Conservation (phyloP, 2,113 vertebrate genomes). For the Tor tambroides region DNA sequence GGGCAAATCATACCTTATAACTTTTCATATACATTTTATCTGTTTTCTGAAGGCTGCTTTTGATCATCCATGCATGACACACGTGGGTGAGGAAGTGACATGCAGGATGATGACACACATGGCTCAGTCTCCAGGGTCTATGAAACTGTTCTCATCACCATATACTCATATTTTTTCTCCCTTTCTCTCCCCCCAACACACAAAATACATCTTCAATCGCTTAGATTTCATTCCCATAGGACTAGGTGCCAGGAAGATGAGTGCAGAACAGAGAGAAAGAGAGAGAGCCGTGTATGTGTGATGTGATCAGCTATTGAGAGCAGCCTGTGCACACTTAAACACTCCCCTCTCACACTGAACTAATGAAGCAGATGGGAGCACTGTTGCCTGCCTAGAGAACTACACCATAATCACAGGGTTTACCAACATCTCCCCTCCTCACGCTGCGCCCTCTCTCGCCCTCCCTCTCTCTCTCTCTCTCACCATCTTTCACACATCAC, state of each 20-base stretch:
- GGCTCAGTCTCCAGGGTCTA: conserved; percentile 21
- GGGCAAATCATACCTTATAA: neutral
- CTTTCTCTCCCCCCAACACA: neutral
- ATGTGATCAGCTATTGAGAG: conserved; percentile 3
- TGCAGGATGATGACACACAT: conserved; percentile 30
- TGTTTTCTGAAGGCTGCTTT: neutral
- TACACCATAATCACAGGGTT: conserved; percentile 52
- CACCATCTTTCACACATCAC: neutral
- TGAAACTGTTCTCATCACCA: conserved; percentile 1
- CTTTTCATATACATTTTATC: neutral
- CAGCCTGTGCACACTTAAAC: conserved; percentile 37
- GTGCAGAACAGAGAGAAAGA: neutral
- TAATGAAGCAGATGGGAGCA: conserved; percentile 38
- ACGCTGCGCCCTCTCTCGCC: conserved; percentile 39
- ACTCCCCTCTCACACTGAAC: conserved; percentile 26
- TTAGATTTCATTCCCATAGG: conserved; percentile 20
- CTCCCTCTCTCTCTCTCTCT: conserved; percentile 11
- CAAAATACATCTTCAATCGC: conserved; percentile 29
- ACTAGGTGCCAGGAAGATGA: neutral
- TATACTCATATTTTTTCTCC: neutral
- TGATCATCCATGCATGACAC: conserved; percentile 14
- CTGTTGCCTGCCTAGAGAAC: conserved; percentile 34
- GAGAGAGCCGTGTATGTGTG: neutral
- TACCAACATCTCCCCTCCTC: conserved; percentile 38
- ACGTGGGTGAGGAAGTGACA: neutral